Conservation (phyloP, 1,140 invertebrate species). For the Magallana gigas region DNA sequence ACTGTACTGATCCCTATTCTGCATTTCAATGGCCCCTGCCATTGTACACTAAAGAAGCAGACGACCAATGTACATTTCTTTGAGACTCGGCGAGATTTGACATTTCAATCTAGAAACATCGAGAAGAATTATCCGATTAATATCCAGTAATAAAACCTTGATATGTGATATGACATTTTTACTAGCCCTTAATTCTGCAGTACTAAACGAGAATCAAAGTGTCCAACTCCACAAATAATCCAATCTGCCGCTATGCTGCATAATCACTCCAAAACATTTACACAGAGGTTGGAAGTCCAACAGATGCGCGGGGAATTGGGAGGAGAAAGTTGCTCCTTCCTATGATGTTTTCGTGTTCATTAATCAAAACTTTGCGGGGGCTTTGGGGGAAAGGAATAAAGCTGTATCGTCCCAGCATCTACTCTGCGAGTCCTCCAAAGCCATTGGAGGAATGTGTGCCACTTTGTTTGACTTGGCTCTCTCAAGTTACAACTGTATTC, state of each 20-base stretch:
- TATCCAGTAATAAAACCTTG: neutral
- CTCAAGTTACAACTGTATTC: neutral
- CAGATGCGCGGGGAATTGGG: neutral
- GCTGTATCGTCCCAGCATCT: too few relatives aligned
- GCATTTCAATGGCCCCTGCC: constrained; percentile 5
- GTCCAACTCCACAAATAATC: neutral
- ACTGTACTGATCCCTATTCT: neutral
- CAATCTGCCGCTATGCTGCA: neutral
- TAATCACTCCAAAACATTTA: neutral
- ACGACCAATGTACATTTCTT: neutral
- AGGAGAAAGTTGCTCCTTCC: neutral
- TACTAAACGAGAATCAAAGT: neutral
- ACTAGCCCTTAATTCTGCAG: neutral
- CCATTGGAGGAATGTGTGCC: neutral
- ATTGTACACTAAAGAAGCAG: neutral
- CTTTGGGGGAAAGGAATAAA: neutral
- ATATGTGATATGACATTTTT: neutral
- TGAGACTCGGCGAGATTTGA: neutral
- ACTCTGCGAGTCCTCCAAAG: too few relatives aligned
- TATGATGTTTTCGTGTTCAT: neutral
- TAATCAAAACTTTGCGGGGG: neutral
- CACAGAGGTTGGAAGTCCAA: neutral
- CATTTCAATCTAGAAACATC: constrained; percentile 14
- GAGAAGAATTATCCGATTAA: neutral
- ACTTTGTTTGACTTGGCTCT: neutral